A percentile compares a stretch with the other conserved stretches of the same genome.
These are phyloP conservation scores for Hippoglossus stenolepis DNA, from an alignment of 2,113 vertebrate species.

Conservation along the genomic window DNA sequence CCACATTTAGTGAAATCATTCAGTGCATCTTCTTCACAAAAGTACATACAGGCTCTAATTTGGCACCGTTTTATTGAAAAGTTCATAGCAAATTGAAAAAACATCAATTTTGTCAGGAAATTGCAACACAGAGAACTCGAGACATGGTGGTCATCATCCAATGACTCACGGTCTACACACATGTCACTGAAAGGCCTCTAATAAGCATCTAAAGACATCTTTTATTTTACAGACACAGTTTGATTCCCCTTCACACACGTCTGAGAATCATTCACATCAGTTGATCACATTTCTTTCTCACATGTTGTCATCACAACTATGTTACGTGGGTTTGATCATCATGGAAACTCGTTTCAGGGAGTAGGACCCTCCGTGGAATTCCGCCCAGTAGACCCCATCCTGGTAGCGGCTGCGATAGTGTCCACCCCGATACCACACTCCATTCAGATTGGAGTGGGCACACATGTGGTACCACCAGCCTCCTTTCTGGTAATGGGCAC, in stretches of 20 bases:
- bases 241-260: not conserved
- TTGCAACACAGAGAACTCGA: not conserved
- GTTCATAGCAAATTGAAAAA: slow-evolving; percentile 2
- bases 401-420: slow-evolving; percentile 92
- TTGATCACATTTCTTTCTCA: not conserved
- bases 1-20: not conserved
- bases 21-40: not conserved
- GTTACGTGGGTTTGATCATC: slow-evolving; percentile 86
- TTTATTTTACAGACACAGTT: slow-evolving; percentile 18
- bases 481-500: slow-evolving; percentile 91
- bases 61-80: slow-evolving; percentile 29
- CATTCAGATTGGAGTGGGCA: slow-evolving; percentile 93
- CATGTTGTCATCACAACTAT: slow-evolving; percentile 1
- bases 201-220: not conserved
- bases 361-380: slow-evolving; percentile 91
- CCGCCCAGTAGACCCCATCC: slow-evolving; percentile 92
- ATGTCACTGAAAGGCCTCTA: not conserved
- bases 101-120: not conserved
- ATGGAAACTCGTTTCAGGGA: slow-evolving; percentile 89
- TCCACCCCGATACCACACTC: slow-evolving; percentile 91
- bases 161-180: not conserved
- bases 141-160: not conserved
- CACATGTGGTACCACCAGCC: slow-evolving; percentile 96
- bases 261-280: not conserved
- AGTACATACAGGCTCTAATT: not conserved